Base-by-base conservation (phyloP, 2,888 invertebrate species). In the Tetranychus piercei region DNA sequence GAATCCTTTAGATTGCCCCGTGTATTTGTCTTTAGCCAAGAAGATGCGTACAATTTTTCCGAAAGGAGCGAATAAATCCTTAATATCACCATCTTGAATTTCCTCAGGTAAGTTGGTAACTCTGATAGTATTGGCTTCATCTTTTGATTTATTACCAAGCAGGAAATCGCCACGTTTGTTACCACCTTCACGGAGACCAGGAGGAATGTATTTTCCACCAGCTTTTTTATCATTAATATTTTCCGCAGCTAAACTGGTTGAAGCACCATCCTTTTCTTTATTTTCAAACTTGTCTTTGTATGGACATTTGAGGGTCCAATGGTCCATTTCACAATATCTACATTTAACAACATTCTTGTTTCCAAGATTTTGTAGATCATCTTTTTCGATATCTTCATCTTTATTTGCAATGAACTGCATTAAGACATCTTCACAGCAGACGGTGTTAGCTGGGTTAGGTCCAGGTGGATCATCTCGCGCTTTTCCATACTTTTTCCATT, bases 241-340 rank as follows among this genome's bases (percentile, higher is more conserved):
- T 43, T 80, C 73, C 6, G 23, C 75, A n/a, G 45, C 55, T 6
- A 71, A 18, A 45, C 67, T 66, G 6, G 20, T 45, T 11, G 43
- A 44, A n/a, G 74, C 76, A 77, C 77, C 72, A 44, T 72, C 75
- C 11, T 69, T 71, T 78, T 78, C 75, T 44, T 74, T 76, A 43
- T 77, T 74, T 18, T 77, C 79, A 9, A 79, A 73, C 71, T 78
- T 91, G 80, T 95, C 93, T 84, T 94, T 96, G 87, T 92, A 97
- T 0, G 99, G 99, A 86, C 99, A 99, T 81, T 92, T 91, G 67
- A 93, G 89, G 64, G 96, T 95, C 95, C 96, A 99, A 86, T 99
- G 99, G 81, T 96, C 96, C 74, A 95, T 92, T 81, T 89, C 90
- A 82, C 94, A 94, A 77, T 88, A 90, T 83, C 94, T 88, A 81